Evolutionary conservation across 2,888 invertebrate species (phyloP), one percentile per base, ranked within the genome.

Genomic region (Microdon myrmicae): DNA sequence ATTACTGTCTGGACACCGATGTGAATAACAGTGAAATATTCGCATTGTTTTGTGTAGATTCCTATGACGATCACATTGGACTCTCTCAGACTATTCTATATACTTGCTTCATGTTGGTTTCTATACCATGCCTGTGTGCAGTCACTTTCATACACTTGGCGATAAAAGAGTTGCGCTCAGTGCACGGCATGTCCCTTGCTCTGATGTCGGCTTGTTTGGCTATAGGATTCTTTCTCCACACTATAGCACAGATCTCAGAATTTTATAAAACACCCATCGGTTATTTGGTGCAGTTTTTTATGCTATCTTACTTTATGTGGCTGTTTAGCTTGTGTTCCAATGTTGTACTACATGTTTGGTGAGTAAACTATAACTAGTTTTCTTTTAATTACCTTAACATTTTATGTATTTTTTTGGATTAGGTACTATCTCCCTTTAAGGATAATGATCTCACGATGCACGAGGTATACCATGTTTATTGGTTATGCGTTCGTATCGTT

Each of bases 221-320:
- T 3, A 68, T 73, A 2, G 79, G 78, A 5, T 79, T 78, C 41
- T 71, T 73, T 45, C 69, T 79, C 3, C 74, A 77, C 41, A 74
- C 75, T 0, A 68, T 77, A 19, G 75, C 75, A n/a, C 75, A 78
- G 26, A 71, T 79, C 13, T 72, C 74, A 16, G 71, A 70, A n/a
- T 68, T 72, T n/a, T 70, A 73, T 9, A 69, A 74, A 20, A 67
- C 58, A 2, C 72, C 71, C 19, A 68, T 75, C 17, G 79, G 78
- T 6, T 78, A 79, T 28, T 70, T 73, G 9, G 75, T 79, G 7
- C 79, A 79, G 61, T 80, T 76, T 68, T 79, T 73, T 28, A 73
- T 79, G 58, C 44, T 80, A 12, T 72, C 78, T 6, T 79, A 79
- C 32, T 79, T 74, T 58, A 75, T 75, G 41, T 80, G 79, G 79